Conservation (phyloP, 2,888 invertebrate genomes). For the Smittia aterrima region DNA sequence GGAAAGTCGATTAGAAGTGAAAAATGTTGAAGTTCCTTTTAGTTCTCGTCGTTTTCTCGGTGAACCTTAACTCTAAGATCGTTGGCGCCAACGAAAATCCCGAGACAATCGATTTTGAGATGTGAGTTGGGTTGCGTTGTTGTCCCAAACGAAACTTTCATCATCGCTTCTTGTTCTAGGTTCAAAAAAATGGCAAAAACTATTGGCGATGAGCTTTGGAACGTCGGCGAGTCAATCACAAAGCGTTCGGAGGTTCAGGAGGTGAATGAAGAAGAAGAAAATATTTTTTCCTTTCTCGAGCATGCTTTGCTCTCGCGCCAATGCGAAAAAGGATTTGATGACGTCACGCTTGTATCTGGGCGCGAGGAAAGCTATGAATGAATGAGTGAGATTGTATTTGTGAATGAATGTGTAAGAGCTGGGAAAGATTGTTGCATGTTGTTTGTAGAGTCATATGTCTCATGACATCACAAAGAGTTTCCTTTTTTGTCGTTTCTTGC, state of each 20-base stretch:
- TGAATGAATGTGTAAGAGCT: neutral
- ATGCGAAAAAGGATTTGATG: slow-evolving; percentile 4
- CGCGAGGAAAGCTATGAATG: neutral
- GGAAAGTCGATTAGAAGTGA: slow-evolving; percentile 19
- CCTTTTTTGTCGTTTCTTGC: neutral
- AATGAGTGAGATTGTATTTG: neutral
- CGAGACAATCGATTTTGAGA: slow-evolving; percentile 35
- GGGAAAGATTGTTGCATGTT: slow-evolving; percentile 15
- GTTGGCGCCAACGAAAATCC: slow-evolving; percentile 38
- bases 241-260: slow-evolving; percentile 24
- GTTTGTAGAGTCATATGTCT: slow-evolving; percentile 12
- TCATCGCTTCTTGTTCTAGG: neutral
- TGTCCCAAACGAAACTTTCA: neutral
- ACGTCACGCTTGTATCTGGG: slow-evolving; percentile 9
- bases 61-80: slow-evolving; percentile 24
- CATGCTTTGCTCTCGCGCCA: slow-evolving; percentile 8
- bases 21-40: slow-evolving; percentile 29
- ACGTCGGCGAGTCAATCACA: slow-evolving; percentile 18
- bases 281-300: neutral
- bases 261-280: slow-evolving; percentile 1
- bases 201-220: slow-evolving; percentile 27
- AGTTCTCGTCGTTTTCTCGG: slow-evolving; percentile 8
- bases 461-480: slow-evolving; percentile 10
- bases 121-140: slow-evolving; percentile 24
- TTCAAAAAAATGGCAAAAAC: slow-evolving; percentile 22